Percentiles rank a stretch among this genome's conserved stretches.
Evolutionary conservation across 2,888 invertebrate species (phyloP).

Genomic region (Limnephilus marmoratus): DNA sequence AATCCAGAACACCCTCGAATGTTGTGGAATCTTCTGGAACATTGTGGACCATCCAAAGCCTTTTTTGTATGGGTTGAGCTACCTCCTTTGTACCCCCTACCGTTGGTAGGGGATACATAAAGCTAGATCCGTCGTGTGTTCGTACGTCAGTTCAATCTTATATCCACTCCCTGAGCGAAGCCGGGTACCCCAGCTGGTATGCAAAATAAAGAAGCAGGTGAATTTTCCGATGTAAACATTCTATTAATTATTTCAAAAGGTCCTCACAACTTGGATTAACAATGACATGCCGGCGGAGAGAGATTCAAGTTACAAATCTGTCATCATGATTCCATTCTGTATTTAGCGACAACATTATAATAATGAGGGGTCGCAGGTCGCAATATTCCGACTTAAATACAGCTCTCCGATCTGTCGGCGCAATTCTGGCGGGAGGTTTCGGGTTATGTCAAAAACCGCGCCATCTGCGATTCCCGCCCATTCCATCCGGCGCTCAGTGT

Average conservation of each 20-base stretch:
- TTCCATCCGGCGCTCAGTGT: constrained; percentile 57
- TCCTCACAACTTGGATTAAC: not conserved
- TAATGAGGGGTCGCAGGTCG: constrained; percentile 47
- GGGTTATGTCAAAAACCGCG: constrained; percentile 59
- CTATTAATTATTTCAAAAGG: not conserved
- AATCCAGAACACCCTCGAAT: no score
- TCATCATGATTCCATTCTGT: constrained; percentile 51
- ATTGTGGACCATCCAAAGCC: no score
- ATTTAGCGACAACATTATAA: constrained; percentile 14
- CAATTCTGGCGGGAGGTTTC: constrained; percentile 57
- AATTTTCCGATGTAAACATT: not conserved
- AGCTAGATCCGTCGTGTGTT: no score
- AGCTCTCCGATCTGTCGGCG: constrained; percentile 44
- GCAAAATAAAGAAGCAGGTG: not conserved
- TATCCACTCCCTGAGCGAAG: no score
- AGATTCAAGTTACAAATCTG: constrained; percentile 57
- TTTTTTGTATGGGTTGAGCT: no score
- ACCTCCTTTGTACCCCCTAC: no score
- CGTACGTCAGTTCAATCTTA: no score
- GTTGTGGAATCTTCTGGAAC: no score
- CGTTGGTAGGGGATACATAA: no score
- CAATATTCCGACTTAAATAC: constrained; percentile 44
- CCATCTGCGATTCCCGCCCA: constrained; percentile 64
- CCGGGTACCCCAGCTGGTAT: no score
- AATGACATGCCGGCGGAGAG: constrained; percentile 28